Conservation (phyloP, 2,888 invertebrate genomes). For the Tenthredo livida region DNA sequence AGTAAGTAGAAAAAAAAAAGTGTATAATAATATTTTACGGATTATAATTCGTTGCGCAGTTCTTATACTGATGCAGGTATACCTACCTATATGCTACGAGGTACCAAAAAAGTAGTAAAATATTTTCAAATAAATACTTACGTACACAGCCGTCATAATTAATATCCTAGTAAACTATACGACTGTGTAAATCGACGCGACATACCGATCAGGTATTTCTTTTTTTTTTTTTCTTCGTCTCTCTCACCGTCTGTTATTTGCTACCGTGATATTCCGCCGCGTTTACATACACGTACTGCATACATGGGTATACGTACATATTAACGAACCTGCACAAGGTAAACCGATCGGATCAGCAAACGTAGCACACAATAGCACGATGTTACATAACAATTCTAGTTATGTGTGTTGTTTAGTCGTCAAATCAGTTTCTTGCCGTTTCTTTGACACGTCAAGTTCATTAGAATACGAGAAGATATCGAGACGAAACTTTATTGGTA, state of each 20-base stretch:
- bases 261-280: background rate
- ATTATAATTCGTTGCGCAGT: background rate
- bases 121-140: background rate
- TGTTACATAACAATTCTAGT: conserved; percentile 42
- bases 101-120: background rate
- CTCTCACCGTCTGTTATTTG: background rate
- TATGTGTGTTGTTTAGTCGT: conserved; percentile 12
- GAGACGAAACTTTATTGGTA: background rate
- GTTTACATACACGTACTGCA: background rate
- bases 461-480: background rate
- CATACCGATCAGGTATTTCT: background rate
- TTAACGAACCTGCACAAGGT: conserved; percentile 12
- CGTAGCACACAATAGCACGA: background rate
- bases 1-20: background rate
- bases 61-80: background rate
- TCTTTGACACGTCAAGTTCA: background rate
- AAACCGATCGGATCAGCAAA: conserved; percentile 37
- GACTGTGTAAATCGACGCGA: background rate
- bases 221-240: background rate
- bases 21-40: background rate
- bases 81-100: background rate
- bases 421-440: background rate
- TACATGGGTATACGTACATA: background rate
- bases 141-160: background rate
- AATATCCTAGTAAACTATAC: background rate